These are phyloP conservation scores for Atta cephalotes DNA, from an alignment of 1,140 invertebrate genomes.

Conservation along the genomic window DNA sequence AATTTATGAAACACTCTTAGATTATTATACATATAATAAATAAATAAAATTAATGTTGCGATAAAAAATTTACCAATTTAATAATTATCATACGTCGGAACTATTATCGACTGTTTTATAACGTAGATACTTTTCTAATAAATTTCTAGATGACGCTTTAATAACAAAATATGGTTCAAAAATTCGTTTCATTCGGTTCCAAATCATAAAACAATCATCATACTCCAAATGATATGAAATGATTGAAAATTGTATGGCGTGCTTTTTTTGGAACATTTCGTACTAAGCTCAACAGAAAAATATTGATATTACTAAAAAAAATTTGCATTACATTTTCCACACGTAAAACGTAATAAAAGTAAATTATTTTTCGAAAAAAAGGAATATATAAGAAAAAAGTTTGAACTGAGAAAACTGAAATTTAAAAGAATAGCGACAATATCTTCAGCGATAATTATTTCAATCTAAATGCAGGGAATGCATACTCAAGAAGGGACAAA, in stretches of 20 bases:
- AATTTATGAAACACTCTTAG: no score
- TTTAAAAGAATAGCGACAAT: not conserved
- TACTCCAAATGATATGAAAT: not conserved
- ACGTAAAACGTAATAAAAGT: not conserved
- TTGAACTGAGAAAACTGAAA: not conserved
- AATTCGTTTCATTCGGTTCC: not conserved
- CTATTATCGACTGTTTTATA: not conserved
- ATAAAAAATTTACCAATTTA: not conserved
- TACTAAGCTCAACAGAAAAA: not conserved
- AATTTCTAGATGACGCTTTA: not conserved
- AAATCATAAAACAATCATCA: not conserved
- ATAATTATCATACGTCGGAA: not conserved
- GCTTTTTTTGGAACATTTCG: not conserved
- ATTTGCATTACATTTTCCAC: not conserved
- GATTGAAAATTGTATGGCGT: not conserved
- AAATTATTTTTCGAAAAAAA: not conserved
- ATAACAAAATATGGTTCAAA: not conserved
- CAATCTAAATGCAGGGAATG: not conserved
- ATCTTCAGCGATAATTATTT: not conserved
- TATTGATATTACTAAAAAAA: not conserved
- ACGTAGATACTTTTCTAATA: not conserved
- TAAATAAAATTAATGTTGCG: no score
- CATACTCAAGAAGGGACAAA: not conserved
- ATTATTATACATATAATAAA: no score
- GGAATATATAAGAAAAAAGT: not conserved